phyloP scores from a whole-genome alignment of 2,888 invertebrate species.

The Dryobota labecula region DNA sequence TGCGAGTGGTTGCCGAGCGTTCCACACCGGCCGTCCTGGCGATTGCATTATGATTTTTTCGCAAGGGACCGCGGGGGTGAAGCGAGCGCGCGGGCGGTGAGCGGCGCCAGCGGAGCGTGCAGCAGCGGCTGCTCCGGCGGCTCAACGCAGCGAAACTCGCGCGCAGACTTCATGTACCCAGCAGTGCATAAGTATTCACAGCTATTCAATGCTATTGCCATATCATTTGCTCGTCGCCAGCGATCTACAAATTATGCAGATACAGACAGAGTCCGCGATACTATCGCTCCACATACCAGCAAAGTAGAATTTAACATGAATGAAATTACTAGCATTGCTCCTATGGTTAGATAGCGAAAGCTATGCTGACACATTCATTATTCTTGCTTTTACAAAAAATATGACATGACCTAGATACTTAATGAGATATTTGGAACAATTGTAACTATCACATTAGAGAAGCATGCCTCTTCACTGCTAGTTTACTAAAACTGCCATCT shows the following conservation, averaged over 20 bases:
- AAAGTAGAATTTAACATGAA: constrained; percentile 56
- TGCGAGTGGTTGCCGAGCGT: constrained; percentile 85
- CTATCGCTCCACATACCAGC: constrained; percentile 62
- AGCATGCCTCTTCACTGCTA: constrained; percentile 9
- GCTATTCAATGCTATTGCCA: constrained; percentile 69
- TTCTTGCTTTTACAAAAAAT: background rate
- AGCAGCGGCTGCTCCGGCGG: constrained; percentile 84
- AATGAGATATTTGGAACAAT: background rate
- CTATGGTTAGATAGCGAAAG: constrained; percentile 37
- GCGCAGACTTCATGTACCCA: constrained; percentile 71
- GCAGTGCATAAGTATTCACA: constrained; percentile 73
- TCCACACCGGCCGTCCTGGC: constrained; percentile 89
- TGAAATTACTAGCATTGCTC: constrained; percentile 48
- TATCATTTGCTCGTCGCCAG: constrained; percentile 64
- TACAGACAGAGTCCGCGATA: constrained; percentile 59
- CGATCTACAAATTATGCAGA: constrained; percentile 68
- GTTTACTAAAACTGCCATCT: constrained; percentile 23
- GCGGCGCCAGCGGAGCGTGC: constrained; percentile 87
- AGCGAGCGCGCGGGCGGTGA: constrained; percentile 77
- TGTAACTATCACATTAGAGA: constrained; percentile 4
- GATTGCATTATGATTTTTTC: constrained; percentile 90
- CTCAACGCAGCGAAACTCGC: constrained; percentile 84
- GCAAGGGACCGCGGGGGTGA: constrained; percentile 89
- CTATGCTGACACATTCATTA: constrained; percentile 8
- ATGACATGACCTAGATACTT: constrained; percentile 23